A percentile compares a stretch with the other conserved stretches of the same genome.
Evolutionary conservation across 2,797 vertebrate genomes (phyloP).

Genomic region (Xiphophorus birchmanni): DNA sequence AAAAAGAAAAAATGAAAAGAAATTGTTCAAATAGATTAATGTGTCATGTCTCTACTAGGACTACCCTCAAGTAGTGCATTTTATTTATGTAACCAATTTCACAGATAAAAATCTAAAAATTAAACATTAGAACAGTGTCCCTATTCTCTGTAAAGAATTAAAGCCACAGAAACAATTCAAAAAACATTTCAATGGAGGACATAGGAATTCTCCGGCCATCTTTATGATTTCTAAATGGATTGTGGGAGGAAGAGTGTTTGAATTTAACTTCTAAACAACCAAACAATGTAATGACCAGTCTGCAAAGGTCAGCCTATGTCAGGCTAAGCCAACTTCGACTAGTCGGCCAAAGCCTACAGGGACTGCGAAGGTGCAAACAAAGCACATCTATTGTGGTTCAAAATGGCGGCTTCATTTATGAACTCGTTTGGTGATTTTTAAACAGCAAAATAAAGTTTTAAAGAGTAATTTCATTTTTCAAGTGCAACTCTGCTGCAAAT

Average conservation of each 20-base stretch:
- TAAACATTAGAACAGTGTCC: background rate
- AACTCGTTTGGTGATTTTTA: background rate
- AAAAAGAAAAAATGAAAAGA: conserved; percentile 33
- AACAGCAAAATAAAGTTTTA: background rate
- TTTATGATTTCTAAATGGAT: background rate
- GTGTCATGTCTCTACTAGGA: background rate
- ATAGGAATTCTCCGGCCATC: background rate
- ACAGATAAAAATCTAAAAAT: background rate
- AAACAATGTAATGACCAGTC: background rate
- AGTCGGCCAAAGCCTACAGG: background rate
- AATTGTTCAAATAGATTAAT: background rate
- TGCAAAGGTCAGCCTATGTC: background rate
- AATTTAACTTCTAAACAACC: background rate
- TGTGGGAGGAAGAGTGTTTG: background rate
- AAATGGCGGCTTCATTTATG: background rate
- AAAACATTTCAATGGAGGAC: background rate
- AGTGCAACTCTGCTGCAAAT: background rate
- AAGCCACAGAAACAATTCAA: background rate
- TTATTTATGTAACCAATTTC: background rate
- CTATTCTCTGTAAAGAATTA: background rate
- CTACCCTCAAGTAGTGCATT: background rate
- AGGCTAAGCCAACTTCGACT: background rate
- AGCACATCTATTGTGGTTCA: background rate
- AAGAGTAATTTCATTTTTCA: background rate
- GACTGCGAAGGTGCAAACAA: background rate